Percentiles rank a stretch among this genome's conserved stretches.
phyloP scores from a whole-genome alignment of 2,797 vertebrate species.

The Balearica regulorum region DNA sequence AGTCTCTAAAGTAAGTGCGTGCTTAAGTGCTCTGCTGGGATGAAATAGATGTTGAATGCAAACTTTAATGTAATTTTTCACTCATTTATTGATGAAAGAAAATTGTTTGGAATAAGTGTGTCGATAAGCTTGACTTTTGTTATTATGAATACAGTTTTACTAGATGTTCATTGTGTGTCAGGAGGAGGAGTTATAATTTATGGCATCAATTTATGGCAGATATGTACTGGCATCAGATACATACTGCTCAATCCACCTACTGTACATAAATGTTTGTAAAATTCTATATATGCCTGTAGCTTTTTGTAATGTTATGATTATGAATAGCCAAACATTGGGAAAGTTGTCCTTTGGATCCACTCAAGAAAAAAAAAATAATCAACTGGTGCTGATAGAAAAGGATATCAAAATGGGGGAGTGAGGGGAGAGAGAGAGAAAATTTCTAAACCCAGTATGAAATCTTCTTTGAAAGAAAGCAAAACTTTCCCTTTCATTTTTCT shows the following conservation, averaged over 20 bases:
- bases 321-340: not conserved
- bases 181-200: not conserved
- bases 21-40: not conserved
- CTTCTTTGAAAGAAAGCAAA: not conserved
- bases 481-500: not conserved
- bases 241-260: not conserved
- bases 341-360: not conserved
- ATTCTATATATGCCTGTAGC: not conserved
- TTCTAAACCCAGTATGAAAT: not conserved
- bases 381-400: not conserved
- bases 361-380: not conserved
- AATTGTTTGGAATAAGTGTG: not conserved
- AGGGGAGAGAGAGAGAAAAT: not conserved
- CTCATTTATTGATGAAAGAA: not conserved
- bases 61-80: not conserved
- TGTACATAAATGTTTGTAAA: not conserved
- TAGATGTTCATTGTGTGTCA: not conserved
- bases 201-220: not conserved
- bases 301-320: not conserved
- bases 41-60: not conserved
- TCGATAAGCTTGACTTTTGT: not conserved
- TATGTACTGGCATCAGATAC: not conserved
- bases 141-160: not conserved
- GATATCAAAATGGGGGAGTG: not conserved
- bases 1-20: not conserved